Base-by-base conservation (phyloP, 2,888 invertebrate genomes). In the Ormyrus pomaceus region DNA sequence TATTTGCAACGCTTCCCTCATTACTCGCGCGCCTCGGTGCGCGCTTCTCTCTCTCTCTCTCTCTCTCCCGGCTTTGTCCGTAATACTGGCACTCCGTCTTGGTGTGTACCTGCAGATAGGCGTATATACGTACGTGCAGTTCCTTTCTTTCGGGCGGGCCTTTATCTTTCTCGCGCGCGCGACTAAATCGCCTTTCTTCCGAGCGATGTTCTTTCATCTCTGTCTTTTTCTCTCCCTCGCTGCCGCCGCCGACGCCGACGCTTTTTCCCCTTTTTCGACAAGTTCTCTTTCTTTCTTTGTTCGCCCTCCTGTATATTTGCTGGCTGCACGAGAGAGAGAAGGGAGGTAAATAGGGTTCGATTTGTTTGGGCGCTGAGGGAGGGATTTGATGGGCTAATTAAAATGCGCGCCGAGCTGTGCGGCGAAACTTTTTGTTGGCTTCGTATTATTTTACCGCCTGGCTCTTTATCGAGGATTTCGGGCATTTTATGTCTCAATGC, bases 1-100 rank as follows among this genome's bases (percentile, higher is more conserved):
- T 66, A 74, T 74, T 74, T 74, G 65, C 74, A 45, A 58, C 64
- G 77, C 58, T 68, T 58, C 65, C 58, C 70, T 68, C 70, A 34
- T 66, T 75, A 50, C 59, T 59, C 59, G 9, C 34, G 50, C 19
- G 55, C 62, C 56, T 34, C 53, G 55, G 45, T 10, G 19, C 19
- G 19, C 19, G 19, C 19, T 19, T 1, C 19, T 19, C 4, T 6
- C 53, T 45, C 53, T 58, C 6, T 0, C 13, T 19, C 68, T 5
- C 53, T n/a, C 50, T 5, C 53, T 13, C 55, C 11, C 62, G 5
- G 51, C 68, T 68, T 61, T 76, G 69, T 62, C 34, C 59, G 55
- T 69, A 69, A 76, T 69, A 69, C 61, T 48, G 61, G 58, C 56
- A 70, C 70, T 77, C 51, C 64, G 64, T 64, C 70, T 77, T 70